phyloP scores from a whole-genome alignment of 2,797 vertebrate genomes.

The Carapus acus region DNA sequence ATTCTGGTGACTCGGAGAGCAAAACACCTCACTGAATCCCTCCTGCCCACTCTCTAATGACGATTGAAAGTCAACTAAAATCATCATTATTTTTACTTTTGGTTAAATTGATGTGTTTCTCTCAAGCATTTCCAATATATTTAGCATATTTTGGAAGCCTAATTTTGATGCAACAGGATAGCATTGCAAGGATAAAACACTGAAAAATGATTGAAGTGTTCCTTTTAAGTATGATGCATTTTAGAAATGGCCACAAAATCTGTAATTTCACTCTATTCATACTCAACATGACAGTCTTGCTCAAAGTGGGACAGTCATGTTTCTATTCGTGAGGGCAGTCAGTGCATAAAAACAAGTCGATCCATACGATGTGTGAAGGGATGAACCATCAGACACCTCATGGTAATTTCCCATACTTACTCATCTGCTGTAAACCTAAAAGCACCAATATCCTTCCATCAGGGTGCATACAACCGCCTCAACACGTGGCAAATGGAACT shows the following conservation, averaged over 20 bases:
- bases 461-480: conserved; percentile 34
- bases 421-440: conserved; percentile 23
- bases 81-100: too few relatives aligned
- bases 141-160: too few relatives aligned
- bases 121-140: too few relatives aligned
- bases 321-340: background rate
- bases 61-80: background rate
- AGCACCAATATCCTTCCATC: conserved; percentile 20
- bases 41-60: background rate
- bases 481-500: conserved; percentile 44
- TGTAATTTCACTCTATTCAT: too few relatives aligned
- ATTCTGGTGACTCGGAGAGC: background rate
- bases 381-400: background rate
- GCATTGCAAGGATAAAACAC: too few relatives aligned
- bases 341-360: background rate
- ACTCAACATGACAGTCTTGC: too few relatives aligned
- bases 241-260: too few relatives aligned
- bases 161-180: too few relatives aligned
- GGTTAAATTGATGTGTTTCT: too few relatives aligned
- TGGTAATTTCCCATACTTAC: conserved; percentile 4
- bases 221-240: too few relatives aligned
- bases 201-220: too few relatives aligned
- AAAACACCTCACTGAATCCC: background rate
- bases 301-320: background rate
- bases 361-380: conserved; percentile 2